Percentiles rank a stretch among this genome's conserved stretches.
These are phyloP conservation scores for Columba livia DNA, from an alignment of 2,113 vertebrate species.

Conservation along the genomic window DNA sequence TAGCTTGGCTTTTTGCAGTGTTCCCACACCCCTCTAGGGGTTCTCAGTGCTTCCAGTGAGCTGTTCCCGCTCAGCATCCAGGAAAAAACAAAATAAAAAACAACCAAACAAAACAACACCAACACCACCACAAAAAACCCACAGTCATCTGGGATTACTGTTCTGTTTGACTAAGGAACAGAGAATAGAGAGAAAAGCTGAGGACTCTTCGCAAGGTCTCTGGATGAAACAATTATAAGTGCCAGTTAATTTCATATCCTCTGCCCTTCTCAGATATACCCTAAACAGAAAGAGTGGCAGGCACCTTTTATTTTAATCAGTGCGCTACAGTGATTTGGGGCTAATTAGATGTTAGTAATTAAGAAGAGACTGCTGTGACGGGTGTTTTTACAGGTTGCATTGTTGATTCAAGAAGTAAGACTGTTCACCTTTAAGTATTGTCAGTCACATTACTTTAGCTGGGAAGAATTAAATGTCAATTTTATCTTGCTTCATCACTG, in stretches of 20 bases:
- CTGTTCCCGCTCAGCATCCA: neutral
- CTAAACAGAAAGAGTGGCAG: conserved; percentile 7
- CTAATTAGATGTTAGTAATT: conserved; percentile 51
- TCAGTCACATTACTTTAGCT: conserved; percentile 54
- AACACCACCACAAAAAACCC: too few relatives aligned
- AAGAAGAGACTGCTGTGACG: conserved; percentile 20
- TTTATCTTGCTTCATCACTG: conserved; percentile 77
- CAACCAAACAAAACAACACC: too few relatives aligned
- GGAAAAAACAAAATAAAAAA: neutral
- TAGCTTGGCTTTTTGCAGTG: neutral
- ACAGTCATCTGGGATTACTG: neutral
- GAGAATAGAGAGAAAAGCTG: neutral
- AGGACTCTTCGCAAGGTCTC: neutral
- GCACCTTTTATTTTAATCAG: conserved; percentile 28
- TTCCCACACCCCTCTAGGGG: neutral
- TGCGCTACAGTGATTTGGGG: neutral
- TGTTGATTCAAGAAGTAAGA: conserved; percentile 58
- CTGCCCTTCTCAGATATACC: neutral
- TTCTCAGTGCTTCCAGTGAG: neutral
- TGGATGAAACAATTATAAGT: neutral
- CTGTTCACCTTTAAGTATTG: conserved; percentile 61
- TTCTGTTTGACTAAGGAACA: neutral
- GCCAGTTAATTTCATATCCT: conserved; percentile 6
- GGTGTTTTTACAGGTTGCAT: conserved; percentile 54
- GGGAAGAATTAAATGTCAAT: conserved; percentile 73